Evolutionary conservation across 1,140 invertebrate genomes (phyloP).

Genomic region (Drosophila murphyi): DNA sequence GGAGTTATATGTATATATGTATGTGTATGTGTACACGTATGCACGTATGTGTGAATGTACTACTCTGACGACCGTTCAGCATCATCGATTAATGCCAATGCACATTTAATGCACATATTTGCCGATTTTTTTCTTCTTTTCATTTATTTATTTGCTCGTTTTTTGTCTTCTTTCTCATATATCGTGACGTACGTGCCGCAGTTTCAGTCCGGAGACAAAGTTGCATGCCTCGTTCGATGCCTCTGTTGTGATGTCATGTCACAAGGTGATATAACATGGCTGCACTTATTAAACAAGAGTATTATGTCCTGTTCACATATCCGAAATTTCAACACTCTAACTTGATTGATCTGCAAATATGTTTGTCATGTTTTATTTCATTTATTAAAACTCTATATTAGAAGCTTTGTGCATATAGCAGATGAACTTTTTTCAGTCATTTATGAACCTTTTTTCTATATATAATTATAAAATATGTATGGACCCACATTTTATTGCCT

Average conservation of each 20-base stretch:
- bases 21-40: slow-evolving; percentile 1
- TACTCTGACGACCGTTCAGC: slow-evolving; percentile 63
- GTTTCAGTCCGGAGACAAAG: slow-evolving; percentile 47
- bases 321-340: slow-evolving; percentile 21
- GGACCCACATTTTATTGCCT: no score
- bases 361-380: no score
- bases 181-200: slow-evolving; percentile 79
- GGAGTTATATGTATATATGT: slow-evolving; percentile 22
- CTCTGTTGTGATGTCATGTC: slow-evolving; percentile 72
- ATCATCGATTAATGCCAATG: slow-evolving; percentile 81
- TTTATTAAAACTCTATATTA: no score
- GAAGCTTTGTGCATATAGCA: no score
- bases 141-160: background rate
- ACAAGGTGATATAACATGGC: slow-evolving; percentile 80
- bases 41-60: slow-evolving; percentile 6
- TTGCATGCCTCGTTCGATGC: slow-evolving; percentile 40
- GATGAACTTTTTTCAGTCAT: no score
- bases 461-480: no score
- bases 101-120: slow-evolving; percentile 81
- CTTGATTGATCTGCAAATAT: no score
- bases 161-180: slow-evolving; percentile 52
- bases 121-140: slow-evolving; percentile 24
- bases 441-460: no score
- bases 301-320: background rate
- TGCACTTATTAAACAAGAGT: slow-evolving; percentile 69